These are phyloP conservation scores for Sebastes goodei DNA, from an alignment of 2,797 vertebrate genomes.

Conservation along the genomic window DNA sequence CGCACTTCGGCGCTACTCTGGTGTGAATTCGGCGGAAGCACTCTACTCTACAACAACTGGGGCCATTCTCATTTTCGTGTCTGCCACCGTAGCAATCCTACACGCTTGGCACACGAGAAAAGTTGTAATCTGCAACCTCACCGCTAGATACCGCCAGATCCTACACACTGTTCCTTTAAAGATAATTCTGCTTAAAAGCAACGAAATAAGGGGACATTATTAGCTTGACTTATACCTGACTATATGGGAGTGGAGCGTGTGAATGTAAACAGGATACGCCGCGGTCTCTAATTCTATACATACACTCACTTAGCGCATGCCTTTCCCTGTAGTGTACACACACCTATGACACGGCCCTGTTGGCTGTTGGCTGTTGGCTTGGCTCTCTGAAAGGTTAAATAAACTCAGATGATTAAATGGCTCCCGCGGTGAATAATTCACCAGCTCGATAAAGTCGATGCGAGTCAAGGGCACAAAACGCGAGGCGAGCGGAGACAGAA, in stretches of 20 bases:
- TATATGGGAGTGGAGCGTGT: conserved; percentile 10
- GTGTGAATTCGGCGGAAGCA: not conserved
- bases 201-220: not conserved
- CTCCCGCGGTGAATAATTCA: conserved; percentile 66
- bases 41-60: not conserved
- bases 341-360: conserved; percentile 40
- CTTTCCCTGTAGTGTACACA: conserved; percentile 65
- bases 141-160: not conserved
- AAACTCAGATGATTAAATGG: conserved; percentile 54
- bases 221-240: conserved; percentile 6
- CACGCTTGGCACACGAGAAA: too few species aligned
- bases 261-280: conserved; percentile 66
- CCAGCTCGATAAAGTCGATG: conserved; percentile 34
- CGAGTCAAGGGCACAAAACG: not conserved
- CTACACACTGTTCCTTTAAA: not conserved
- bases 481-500: not conserved
- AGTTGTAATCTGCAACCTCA: not conserved
- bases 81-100: too few species aligned
- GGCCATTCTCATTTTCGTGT: not conserved
- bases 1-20: not conserved
- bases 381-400: conserved; percentile 36
- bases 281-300: conserved; percentile 52
- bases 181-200: conserved; percentile 1
- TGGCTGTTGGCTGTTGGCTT: not conserved
- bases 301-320: conserved; percentile 61